phyloP scores from a whole-genome alignment of 2,888 invertebrate genomes.

The Liopterus haemorrhoidalis region DNA sequence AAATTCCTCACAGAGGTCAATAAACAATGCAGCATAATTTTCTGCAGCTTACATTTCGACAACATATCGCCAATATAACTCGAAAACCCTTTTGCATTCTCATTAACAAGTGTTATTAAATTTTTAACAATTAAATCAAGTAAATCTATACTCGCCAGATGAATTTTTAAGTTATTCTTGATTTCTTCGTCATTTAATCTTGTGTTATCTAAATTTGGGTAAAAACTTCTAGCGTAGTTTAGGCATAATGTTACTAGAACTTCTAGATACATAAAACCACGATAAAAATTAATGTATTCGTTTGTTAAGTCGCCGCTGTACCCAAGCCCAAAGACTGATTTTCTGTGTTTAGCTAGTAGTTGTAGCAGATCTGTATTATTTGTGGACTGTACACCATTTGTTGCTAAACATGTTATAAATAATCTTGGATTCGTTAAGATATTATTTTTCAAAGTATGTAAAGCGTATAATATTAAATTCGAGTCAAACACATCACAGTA shows the following conservation, averaged over 20 bases:
- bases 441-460: conserved; percentile 68
- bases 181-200: conserved; percentile 63
- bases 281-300: conserved; percentile 62
- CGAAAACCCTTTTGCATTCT: conserved; percentile 70
- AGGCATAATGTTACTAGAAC: conserved; percentile 68
- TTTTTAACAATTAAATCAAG: conserved; percentile 66
- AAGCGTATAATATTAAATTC: conserved; percentile 64
- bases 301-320: conserved; percentile 57
- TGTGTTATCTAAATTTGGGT: conserved; percentile 63
- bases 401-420: conserved; percentile 68
- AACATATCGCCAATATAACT: conserved; percentile 70
- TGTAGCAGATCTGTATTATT: conserved; percentile 53
- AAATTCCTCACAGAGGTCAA: conserved; percentile 67
- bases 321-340: conserved; percentile 67
- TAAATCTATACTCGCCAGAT: conserved; percentile 68
- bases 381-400: conserved; percentile 59
- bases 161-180: conserved; percentile 69
- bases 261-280: conserved; percentile 77
- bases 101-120: conserved; percentile 65
- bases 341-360: conserved; percentile 67
- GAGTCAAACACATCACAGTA: conserved; percentile 77
- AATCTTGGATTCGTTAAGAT: conserved; percentile 64
- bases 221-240: conserved; percentile 75
- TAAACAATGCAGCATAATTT: conserved; percentile 73
- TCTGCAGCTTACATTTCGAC: conserved; percentile 74